phyloP scores from a whole-genome alignment of 2,888 invertebrate species.

The Tetanocera ferruginea region DNA sequence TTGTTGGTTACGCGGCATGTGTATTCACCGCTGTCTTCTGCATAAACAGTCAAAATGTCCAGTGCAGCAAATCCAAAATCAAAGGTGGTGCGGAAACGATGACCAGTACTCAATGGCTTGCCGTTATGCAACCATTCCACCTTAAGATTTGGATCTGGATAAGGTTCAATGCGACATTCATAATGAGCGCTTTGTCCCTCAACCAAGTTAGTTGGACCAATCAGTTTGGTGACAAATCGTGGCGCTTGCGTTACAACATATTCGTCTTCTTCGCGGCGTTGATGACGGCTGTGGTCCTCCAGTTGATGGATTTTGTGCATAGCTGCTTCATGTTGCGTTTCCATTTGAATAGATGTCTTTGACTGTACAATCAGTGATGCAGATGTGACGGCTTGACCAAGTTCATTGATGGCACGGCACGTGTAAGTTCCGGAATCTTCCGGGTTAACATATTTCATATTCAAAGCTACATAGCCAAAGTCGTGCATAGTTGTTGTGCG shows the following conservation, averaged over 20 bases:
- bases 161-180: slow-evolving; percentile 93
- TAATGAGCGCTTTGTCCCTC: slow-evolving; percentile 94
- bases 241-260: slow-evolving; percentile 86
- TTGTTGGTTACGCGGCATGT: slow-evolving; percentile 89
- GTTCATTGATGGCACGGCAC: slow-evolving; percentile 90
- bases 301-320: slow-evolving; percentile 88
- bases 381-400: slow-evolving; percentile 95
- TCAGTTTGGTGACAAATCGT: slow-evolving; percentile 85
- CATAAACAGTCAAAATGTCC: slow-evolving; percentile 93
- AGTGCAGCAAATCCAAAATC: slow-evolving; percentile 98
- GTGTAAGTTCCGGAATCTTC: slow-evolving; percentile 98
- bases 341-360: slow-evolving; percentile 88
- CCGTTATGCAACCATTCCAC: slow-evolving; percentile 96
- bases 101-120: slow-evolving; percentile 87
- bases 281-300: slow-evolving; percentile 85
- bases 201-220: slow-evolving; percentile 85
- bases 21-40: slow-evolving; percentile 94
- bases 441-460: slow-evolving; percentile 94
- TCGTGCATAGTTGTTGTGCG: slow-evolving; percentile 96
- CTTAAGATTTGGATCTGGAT: slow-evolving; percentile 88
- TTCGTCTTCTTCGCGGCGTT: slow-evolving; percentile 86
- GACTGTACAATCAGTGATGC: slow-evolving; percentile 92
- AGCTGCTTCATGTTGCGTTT: slow-evolving; percentile 90
- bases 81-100: slow-evolving; percentile 92
- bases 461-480: slow-evolving; percentile 96